Percentiles rank a stretch among this genome's conserved stretches.
These are phyloP conservation scores for Pinna nobilis DNA, from an alignment of 1,140 invertebrate species.

Conservation along the genomic window DNA sequence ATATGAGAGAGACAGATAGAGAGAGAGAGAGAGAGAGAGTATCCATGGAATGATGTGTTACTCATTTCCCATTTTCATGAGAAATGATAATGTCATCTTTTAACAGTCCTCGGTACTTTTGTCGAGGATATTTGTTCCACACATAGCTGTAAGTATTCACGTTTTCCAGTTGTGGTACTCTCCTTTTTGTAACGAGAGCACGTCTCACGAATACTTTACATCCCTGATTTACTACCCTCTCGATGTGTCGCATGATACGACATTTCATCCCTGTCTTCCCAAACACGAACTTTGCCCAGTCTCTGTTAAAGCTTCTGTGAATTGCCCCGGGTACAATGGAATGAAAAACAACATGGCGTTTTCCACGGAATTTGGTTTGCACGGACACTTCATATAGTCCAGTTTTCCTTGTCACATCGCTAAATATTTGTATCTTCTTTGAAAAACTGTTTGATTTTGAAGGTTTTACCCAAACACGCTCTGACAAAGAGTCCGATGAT, in stretches of 20 bases:
- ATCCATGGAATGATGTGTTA: too few relatives aligned
- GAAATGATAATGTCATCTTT: too few relatives aligned
- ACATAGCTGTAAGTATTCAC: slow-evolving; percentile 23
- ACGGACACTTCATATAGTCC: slow-evolving; percentile 38
- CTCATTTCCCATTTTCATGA: too few relatives aligned
- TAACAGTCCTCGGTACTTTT: too few relatives aligned
- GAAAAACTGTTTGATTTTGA: not conserved
- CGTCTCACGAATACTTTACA: slow-evolving; percentile 28
- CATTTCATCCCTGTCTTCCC: not conserved
- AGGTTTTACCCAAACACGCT: not conserved
- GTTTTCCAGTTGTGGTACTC: slow-evolving; percentile 8
- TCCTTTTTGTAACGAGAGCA: slow-evolving; percentile 4
- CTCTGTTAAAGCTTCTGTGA: not conserved
- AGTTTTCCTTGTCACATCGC: not conserved
- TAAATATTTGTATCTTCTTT: not conserved
- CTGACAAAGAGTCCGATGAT: not conserved
- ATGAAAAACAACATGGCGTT: slow-evolving; percentile 27
- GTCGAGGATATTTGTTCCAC: too few relatives aligned
- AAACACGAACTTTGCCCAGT: slow-evolving; percentile 8
- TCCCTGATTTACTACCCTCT: slow-evolving; percentile 10
- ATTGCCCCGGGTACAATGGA: not conserved
- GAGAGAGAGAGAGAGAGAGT: too few relatives aligned
- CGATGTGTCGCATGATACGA: slow-evolving; percentile 8
- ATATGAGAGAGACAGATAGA: too few relatives aligned
- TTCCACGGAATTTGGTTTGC: slow-evolving; percentile 23